These are phyloP conservation scores for Erebia palarica DNA, from an alignment of 2,888 invertebrate species.

Conservation along the genomic window DNA sequence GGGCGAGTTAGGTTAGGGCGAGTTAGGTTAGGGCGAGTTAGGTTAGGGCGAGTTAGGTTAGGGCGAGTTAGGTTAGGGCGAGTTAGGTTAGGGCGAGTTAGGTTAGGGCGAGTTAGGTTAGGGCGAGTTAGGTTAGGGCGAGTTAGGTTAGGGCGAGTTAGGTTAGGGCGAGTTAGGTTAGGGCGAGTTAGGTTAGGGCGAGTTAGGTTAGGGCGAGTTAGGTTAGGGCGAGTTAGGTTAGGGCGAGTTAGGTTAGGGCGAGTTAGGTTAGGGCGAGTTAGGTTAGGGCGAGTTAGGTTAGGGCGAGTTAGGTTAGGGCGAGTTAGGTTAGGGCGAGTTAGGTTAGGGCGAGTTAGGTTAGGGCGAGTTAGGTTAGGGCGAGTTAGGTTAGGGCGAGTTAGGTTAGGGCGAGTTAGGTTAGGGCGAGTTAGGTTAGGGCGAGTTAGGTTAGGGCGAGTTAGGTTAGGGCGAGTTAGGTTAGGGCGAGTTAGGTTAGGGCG, in stretches of 20 bases:
- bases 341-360: neutral
- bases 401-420: conserved; percentile 38
- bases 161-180: too few species aligned
- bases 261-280: neutral
- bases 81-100: too few species aligned
- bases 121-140: too few species aligned
- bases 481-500: conserved; percentile 37
- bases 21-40: neutral
- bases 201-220: too few species aligned
- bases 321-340: neutral
- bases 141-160: too few species aligned
- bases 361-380: neutral
- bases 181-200: too few species aligned
- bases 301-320: neutral
- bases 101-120: too few species aligned
- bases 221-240: neutral
- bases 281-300: neutral
- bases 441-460: conserved; percentile 42
- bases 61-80: neutral
- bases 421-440: conserved; percentile 43
- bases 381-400: neutral
- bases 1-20: neutral
- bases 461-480: conserved; percentile 43
- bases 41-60: neutral
- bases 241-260: neutral